Percentiles rank a stretch among this genome's conserved stretches.
Conservation (phyloP, 1,140 invertebrate species). For the Stenopsyche tienmushanensis region DNA sequence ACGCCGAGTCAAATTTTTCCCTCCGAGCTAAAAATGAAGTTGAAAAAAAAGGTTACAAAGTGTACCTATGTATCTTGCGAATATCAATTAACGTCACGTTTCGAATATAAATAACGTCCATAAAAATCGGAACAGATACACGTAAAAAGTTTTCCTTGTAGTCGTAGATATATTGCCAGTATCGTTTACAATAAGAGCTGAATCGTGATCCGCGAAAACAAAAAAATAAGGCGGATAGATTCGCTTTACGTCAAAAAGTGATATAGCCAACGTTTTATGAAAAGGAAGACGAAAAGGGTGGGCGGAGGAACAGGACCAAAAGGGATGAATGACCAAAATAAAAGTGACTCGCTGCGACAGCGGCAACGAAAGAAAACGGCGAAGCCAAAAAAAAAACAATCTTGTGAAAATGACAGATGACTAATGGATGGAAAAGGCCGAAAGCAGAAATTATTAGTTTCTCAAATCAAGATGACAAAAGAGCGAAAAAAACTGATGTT, state of each 20-base stretch:
- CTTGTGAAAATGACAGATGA: not conserved
- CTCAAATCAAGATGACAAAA: not conserved
- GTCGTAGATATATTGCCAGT: too few species aligned
- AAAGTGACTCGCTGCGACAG: too few species aligned
- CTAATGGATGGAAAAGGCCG: not conserved
- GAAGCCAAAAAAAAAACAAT: not conserved
- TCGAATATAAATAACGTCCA: too few species aligned
- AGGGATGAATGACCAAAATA: not conserved
- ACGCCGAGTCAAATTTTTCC: too few species aligned
- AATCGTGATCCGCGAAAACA: too few species aligned
- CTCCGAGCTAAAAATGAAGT: too few species aligned
- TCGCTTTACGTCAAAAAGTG: not conserved
- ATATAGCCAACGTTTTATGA: not conserved
- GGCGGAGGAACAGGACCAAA: not conserved
- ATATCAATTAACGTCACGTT: too few species aligned
- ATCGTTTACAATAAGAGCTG: too few species aligned
- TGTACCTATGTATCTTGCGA: too few species aligned
- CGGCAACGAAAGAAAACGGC: not conserved
- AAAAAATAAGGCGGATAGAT: not conserved
- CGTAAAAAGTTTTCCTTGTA: too few species aligned
- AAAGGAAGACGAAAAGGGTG: not conserved
- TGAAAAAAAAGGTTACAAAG: too few species aligned
- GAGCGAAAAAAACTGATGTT: not conserved
- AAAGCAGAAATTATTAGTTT: slow-evolving; percentile 3
- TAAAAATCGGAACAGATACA: too few species aligned